Percentiles rank a stretch among this genome's conserved stretches.
These are phyloP conservation scores for Iguana delicatissima DNA, from an alignment of 2,797 vertebrate species.

Conservation along the genomic window DNA sequence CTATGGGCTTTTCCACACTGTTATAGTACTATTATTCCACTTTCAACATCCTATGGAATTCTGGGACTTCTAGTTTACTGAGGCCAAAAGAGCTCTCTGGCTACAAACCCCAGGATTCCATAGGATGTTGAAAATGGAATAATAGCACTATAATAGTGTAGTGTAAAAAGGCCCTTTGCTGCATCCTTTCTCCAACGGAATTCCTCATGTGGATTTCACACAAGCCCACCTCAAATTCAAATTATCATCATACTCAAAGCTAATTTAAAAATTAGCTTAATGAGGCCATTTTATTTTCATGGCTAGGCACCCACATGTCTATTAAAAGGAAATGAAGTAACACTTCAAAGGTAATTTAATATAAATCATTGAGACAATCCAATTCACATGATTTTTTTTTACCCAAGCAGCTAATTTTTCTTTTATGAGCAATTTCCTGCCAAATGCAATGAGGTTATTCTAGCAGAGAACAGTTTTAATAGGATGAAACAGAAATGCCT, in stretches of 20 bases:
- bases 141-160: too few species aligned
- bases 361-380: conserved; percentile 15
- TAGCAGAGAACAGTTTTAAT: conserved; percentile 20
- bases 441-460: conserved; percentile 36
- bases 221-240: not conserved
- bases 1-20: not conserved
- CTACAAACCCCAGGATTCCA: too few species aligned
- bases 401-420: not conserved
- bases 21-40: too few species aligned
- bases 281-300: not conserved
- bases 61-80: too few species aligned
- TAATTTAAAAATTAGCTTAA: not conserved
- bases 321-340: conserved; percentile 16
- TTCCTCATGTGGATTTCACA: not conserved
- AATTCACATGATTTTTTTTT: not conserved
- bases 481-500: conserved; percentile 37
- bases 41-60: too few species aligned
- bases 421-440: not conserved
- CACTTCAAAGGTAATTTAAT: conserved; percentile 17
- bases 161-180: too few species aligned
- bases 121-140: too few species aligned
- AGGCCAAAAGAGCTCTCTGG: too few species aligned
- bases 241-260: not conserved
- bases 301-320: not conserved
- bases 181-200: not conserved